phyloP scores from a whole-genome alignment of 2,113 vertebrate species.

The Platichthys flesus region DNA sequence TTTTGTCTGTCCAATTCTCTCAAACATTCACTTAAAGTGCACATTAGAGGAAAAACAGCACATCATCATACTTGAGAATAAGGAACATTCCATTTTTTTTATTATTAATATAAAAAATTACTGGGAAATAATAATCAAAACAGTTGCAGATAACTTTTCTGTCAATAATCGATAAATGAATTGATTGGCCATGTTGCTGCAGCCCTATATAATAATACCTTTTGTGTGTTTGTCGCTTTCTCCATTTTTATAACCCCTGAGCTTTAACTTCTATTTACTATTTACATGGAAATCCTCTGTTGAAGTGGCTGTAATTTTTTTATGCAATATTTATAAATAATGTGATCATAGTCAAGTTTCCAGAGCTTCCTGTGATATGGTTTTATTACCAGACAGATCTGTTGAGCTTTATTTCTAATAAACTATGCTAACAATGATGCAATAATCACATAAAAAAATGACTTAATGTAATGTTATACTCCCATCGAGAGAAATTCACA shows the following conservation, averaged over 20 bases:
- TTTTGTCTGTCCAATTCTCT: not conserved
- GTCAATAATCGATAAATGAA: not conserved
- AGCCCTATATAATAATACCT: not conserved
- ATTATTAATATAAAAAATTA: not conserved
- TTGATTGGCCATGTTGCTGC: not conserved
- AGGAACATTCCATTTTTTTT: not conserved
- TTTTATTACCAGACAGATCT: not conserved
- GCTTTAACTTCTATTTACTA: not conserved
- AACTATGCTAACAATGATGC: not conserved
- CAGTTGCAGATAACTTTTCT: not conserved
- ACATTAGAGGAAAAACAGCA: not conserved
- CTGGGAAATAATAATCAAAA: rapidly evolving
- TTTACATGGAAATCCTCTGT: not conserved
- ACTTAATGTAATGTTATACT: not conserved
- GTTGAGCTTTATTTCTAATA: not conserved
- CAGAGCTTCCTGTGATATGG: not conserved
- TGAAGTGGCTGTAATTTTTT: not conserved
- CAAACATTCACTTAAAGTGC: not conserved
- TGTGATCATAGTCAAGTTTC: not conserved
- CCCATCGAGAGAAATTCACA: not conserved
- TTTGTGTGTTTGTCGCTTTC: not conserved
- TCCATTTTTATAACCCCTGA: not conserved
- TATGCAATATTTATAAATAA: not conserved
- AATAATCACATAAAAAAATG: not conserved
- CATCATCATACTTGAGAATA: too few relatives aligned